Base-by-base conservation (phyloP, 2,888 invertebrate species). In the Schrankia costaestrigalis region DNA sequence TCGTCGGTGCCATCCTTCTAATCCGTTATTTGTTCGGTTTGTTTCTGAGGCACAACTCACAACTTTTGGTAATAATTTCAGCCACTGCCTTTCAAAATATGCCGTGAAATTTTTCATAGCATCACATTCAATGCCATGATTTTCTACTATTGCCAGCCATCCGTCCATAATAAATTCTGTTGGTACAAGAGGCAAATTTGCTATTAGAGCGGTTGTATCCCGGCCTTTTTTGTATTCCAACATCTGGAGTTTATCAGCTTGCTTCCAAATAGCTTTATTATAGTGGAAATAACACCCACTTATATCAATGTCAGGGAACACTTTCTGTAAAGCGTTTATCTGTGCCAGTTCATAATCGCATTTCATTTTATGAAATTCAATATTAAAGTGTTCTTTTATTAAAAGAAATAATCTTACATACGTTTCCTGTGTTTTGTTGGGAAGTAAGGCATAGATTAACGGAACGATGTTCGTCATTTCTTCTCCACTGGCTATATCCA, bases 251-350 rank as follows among this genome's bases (percentile, higher is more conserved):
- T 35, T 17, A 21, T 35, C 30, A 26, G 35, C 29, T 11, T 29
- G 28, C 18, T 29, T 29, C 25, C 30, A 26, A 19, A 30, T 12
- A 11, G 35, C 35, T 30, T 30, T 35, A 14, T 32, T 14, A 32
- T 27, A 35, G 25, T 34, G 34, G 12, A 18, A 35, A 26, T 30
- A 30, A 26, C 30, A 35, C 14, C 29, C 35, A 10, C 19, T 21
- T 9, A 35, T 27, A 26, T 35, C 25, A 23, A 29, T 14, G 11
- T 18, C n/a, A 3, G 26, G 26, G 29, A 35, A 29, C 12, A 25
- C 24, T 24, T 29, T 24, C 4, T 12, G 6, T 11, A 27, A n/a
- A 18, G 26, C 22, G 27, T 34, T 34, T 15, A 34, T 27, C 15
- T 14, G 14, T 26, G 32, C 22, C 14, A 22, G 26, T 26, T 33